phyloP scores from a whole-genome alignment of 2,113 vertebrate species.

The Bubo bubo region DNA sequence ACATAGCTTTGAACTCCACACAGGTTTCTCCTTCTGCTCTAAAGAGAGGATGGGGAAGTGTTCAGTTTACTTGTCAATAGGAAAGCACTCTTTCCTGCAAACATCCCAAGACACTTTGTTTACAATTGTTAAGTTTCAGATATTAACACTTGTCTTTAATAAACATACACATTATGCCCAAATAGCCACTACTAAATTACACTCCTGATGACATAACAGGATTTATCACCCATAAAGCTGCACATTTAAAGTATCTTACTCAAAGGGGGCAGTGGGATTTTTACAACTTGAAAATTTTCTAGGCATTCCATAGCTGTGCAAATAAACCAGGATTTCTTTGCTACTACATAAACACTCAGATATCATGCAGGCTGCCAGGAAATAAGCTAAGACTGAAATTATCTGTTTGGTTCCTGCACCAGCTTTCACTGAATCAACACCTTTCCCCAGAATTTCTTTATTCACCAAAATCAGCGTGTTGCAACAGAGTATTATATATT shows the following conservation, averaged over 20 bases:
- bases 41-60: slow-evolving; percentile 13
- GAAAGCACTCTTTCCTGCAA: neutral
- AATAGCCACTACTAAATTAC: neutral
- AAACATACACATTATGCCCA: neutral
- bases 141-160: neutral
- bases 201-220: neutral
- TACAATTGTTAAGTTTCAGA: neutral
- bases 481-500: neutral
- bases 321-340: neutral
- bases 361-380: neutral
- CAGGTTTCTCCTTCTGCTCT: slow-evolving; percentile 98
- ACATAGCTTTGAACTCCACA: slow-evolving; percentile 98
- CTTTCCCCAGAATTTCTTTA: neutral
- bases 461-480: neutral
- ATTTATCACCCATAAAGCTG: neutral
- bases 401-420: neutral
- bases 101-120: neutral
- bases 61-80: neutral
- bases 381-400: neutral
- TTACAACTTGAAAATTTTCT: neutral
- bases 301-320: neutral
- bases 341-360: neutral
- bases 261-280: neutral
- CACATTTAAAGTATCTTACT: neutral
- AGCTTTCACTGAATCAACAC: neutral